Base-by-base conservation (phyloP, 1,140 invertebrate genomes). In the Cotesia glomerata region DNA sequence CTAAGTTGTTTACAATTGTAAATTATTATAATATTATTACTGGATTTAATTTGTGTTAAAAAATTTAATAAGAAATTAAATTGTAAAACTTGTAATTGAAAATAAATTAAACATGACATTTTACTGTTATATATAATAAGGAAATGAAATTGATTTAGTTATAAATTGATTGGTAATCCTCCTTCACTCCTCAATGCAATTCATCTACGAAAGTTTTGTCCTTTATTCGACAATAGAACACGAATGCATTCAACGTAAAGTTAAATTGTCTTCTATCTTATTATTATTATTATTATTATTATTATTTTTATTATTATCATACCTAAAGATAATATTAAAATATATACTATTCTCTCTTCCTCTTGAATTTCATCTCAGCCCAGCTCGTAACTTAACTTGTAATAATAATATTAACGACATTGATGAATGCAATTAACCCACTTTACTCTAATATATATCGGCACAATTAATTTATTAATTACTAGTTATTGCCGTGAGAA, bases 391-490 rank as follows among this genome's bases (percentile, higher is more conserved):
- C 39, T 59, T 64, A 39, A 35, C 49, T 65, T 71, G 36, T 67
- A 65, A 61, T 72, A 63, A n/a, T n/a, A n/a, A n/a, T n/a, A n/a
- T n/a, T 64, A 54, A 26, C 49, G 51, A 61, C 62, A 75, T 64
- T 75, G 14, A 64, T 63, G 62, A 59, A 71, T 75, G 67, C 73
- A 75, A 78, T 78, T 76, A 74, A 78, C 72, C 76, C 52, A 75
- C 45, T 72, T 77, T 74, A 36, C 34, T 18, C 13, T 58, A 52
- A 52, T 58, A 45, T 58, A 45, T 9, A 36, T 45, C 70, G 59
- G 65, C 52, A 66, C 18, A 76, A 76, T 73, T 63, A 76, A 77
- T 77, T 77, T 71, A 78, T 73, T 79, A 79, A 76, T 79, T 77
- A 45, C 61, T 34, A 61, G 34, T 64, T 64, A 69, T 71, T 73